Base-by-base conservation (phyloP, 2,797 vertebrate genomes). In the Chaetophractus vellerosus region DNA sequence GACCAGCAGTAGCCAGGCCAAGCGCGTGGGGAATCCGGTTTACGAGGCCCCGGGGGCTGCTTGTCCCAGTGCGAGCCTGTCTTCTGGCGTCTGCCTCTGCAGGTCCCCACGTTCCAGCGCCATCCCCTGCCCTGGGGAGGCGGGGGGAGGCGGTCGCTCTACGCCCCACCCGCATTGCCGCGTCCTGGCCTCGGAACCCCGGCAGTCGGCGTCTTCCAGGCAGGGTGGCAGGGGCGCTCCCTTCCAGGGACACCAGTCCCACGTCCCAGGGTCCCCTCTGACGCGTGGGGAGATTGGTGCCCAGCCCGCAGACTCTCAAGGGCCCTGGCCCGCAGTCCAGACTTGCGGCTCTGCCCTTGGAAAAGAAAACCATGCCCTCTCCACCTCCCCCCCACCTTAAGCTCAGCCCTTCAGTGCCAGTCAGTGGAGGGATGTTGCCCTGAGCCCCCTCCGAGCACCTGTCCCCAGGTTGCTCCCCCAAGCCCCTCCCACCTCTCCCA, bases 21-120 rank as follows among this genome's bases (percentile, higher is more conserved):
- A 93, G 57, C 78, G 92, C 14, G 63, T 83, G 94, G 85, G 93
- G 89, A 96, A 95, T 96, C 80, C 0, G 2, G 33, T 94, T 95
- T 93, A 81, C 1, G 2, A 96, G 94, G 76, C 91, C 74, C 80
- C 28, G 23, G 82, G 64, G 61, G 36, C 89, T n/a, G n/a, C 48
- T 45, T 11, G 55, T 9, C 2, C 50, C 59, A 71, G 41, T 36
- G 14, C 2, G 1, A 2, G n/a, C 0, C 26, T 26, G 28, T 41
- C 66, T 76, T 50, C 80, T 87, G 66, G 26, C 87, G 33, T 96
- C 45, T 36, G n/a, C 63, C 50, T 59, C 76, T 11, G 31, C n/a
- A 63, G 82, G 38, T 92, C 79, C n/a, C 59, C 5, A 0, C 0
- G 1, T 87, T 91, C 48, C 61, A 81, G 41, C 64, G 72, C 26